Percentiles rank a stretch among this genome's conserved stretches.
Evolutionary conservation across 2,797 vertebrate species (phyloP).

Genomic region (Diplodus puntazzo): DNA sequence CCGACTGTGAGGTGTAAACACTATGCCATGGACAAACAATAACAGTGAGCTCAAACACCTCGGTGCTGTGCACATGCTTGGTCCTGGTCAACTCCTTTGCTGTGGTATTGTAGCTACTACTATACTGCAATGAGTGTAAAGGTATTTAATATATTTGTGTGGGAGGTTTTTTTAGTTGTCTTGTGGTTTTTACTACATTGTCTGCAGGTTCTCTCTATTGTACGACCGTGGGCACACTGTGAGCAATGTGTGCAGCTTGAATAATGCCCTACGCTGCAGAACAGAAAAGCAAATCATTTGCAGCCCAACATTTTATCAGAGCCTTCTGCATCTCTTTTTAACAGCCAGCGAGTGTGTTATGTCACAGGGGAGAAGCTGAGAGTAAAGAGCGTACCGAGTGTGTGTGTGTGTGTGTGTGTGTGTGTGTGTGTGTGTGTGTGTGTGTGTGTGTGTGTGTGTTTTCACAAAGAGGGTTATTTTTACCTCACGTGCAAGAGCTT

Average conservation of each 20-base stretch:
- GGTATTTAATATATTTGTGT: not conserved
- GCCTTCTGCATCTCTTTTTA: conserved; percentile 52
- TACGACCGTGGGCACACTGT: conserved; percentile 16
- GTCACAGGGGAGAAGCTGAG: conserved; percentile 59
- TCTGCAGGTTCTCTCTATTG: conserved; percentile 18
- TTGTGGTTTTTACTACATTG: conserved; percentile 1
- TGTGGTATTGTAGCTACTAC: not conserved
- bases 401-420: not conserved
- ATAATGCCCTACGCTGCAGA: not conserved
- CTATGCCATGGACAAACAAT: not conserved
- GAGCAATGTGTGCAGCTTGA: conserved; percentile 19
- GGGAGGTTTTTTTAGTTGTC: not conserved
- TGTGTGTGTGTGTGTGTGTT: conserved; percentile 33
- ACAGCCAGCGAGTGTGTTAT: conserved; percentile 59
- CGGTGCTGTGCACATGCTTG: not conserved
- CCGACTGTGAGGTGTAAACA: conserved; percentile 17
- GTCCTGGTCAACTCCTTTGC: not conserved
- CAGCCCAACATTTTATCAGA: conserved; percentile 42
- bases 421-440: not conserved
- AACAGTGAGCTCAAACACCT: conserved; percentile 28
- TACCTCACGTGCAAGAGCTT: conserved; percentile 84
- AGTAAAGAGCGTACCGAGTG: conserved; percentile 14
- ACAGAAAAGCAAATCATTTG: conserved; percentile 31
- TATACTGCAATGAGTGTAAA: not conserved
- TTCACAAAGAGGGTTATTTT: conserved; percentile 77